phyloP scores from a whole-genome alignment of 2,113 vertebrate genomes.

The Hepsetus odoe region DNA sequence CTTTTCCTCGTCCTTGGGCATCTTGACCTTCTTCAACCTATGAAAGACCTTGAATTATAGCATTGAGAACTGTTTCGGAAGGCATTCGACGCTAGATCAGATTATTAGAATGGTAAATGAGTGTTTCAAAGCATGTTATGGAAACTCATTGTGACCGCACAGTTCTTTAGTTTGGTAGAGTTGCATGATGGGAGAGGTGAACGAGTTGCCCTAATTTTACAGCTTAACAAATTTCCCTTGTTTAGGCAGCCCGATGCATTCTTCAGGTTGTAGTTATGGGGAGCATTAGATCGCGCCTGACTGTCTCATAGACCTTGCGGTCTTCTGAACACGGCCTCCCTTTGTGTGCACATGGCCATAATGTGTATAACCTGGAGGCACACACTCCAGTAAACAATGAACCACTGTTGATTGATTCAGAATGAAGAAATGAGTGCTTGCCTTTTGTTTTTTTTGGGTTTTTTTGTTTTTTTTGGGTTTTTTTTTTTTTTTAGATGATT shows the following conservation, averaged over 20 bases:
- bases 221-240: neutral
- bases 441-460: too few species aligned
- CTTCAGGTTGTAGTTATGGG: neutral
- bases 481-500: too few species aligned
- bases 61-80: neutral
- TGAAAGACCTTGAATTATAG: neutral
- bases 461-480: too few species aligned
- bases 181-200: neutral
- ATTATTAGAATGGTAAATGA: neutral
- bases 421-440: slow-evolving; percentile 31
- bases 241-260: neutral
- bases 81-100: neutral
- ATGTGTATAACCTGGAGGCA: neutral
- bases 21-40: neutral
- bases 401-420: slow-evolving; percentile 22
- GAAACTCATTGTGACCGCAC: too few species aligned
- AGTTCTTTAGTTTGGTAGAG: neutral
- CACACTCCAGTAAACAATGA: slow-evolving; percentile 13
- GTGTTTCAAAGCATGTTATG: neutral
- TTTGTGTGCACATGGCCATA: slow-evolving; percentile 5
- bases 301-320: neutral
- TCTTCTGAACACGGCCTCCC: neutral
- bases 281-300: neutral
- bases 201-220: neutral
- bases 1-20: too few species aligned